Evolutionary conservation across 2,797 vertebrate genomes (phyloP).

Genomic region (Lithobates sylvaticus): DNA sequence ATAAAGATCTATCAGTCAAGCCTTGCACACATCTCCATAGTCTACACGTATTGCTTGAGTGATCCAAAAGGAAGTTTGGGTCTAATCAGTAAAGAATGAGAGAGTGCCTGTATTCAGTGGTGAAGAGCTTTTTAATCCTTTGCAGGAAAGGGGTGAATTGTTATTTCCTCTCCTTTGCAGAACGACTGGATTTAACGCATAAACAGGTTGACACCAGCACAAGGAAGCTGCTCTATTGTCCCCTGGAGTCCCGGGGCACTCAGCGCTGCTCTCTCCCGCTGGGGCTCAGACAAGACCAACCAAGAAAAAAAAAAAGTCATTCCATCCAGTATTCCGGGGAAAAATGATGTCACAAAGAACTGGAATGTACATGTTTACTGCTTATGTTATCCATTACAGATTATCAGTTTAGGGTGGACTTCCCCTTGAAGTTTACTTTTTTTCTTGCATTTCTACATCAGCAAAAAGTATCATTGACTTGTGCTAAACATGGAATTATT

Average conservation of each 20-base stretch:
- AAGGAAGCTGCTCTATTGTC: constrained; percentile 45
- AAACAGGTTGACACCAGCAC: constrained; percentile 30
- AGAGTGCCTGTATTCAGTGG: constrained; percentile 29
- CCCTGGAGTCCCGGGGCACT: constrained; percentile 6
- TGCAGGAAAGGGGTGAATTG: constrained; percentile 12
- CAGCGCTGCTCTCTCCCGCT: neutral
- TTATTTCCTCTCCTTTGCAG: constrained; percentile 40
- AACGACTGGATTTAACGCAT: constrained; percentile 4
- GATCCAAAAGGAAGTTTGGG: constrained; percentile 11
- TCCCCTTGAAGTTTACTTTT: neutral
- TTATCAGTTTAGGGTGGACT: neutral
- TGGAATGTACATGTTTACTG: neutral
- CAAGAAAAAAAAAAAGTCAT: neutral
- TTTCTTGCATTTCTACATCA: too few species aligned
- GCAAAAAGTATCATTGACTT: too few species aligned
- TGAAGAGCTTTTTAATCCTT: constrained; percentile 38
- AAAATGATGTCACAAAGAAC: neutral
- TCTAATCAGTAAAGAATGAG: constrained; percentile 31
- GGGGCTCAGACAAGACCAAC: neutral
- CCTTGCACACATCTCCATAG: neutral
- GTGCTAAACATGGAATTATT: too few species aligned
- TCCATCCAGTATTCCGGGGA: neutral
- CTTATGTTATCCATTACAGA: neutral
- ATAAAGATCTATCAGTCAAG: too few species aligned
- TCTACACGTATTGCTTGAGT: constrained; percentile 22